Conservation (phyloP, 2,113 vertebrate genomes). For the Atlantisia rogersi region DNA sequence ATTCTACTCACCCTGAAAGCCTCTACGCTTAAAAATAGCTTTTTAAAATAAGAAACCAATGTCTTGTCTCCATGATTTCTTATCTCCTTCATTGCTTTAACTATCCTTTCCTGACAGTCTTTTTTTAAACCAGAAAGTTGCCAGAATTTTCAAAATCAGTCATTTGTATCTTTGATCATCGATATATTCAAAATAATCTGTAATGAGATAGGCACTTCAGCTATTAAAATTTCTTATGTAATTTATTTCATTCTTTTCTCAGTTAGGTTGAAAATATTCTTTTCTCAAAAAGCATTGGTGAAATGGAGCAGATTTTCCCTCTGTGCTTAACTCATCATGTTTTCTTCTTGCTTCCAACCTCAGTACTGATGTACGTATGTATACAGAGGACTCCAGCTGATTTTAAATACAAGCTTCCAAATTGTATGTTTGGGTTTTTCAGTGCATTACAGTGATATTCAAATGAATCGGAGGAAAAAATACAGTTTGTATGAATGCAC, state of each 20-base stretch:
- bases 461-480: constrained; percentile 8
- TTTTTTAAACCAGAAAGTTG: background rate
- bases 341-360: background rate
- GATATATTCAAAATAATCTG: background rate
- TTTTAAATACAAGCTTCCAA: background rate
- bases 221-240: background rate
- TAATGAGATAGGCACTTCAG: background rate
- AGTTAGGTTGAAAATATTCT: background rate
- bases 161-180: background rate
- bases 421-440: background rate
- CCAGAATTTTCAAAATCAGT: background rate
- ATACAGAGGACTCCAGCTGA: background rate
- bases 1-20: background rate
- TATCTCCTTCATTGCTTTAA: background rate
- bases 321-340: background rate
- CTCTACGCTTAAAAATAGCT: background rate
- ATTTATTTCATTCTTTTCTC: background rate
- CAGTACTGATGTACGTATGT: background rate
- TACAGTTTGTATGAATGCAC: background rate
- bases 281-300: background rate
- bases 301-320: background rate
- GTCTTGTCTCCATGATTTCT: background rate
- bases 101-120: background rate
- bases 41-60: background rate
- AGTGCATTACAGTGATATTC: background rate